Evolutionary conservation across 2,888 invertebrate genomes (phyloP).

Genomic region (Anarsia innoxiella): DNA sequence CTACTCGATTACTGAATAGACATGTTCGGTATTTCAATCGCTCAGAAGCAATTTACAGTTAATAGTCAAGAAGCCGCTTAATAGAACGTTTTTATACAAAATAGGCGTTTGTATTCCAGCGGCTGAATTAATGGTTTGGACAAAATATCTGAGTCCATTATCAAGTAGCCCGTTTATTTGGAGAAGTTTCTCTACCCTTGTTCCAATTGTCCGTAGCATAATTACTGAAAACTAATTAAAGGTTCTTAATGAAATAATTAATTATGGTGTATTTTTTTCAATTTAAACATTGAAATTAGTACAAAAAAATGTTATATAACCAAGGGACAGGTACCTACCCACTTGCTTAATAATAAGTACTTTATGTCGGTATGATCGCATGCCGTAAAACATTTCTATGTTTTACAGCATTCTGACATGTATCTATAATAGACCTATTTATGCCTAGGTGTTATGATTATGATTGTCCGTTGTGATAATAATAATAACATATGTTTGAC

Average conservation of each 20-base stretch:
- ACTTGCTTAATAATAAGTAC: no score
- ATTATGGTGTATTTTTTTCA: not conserved
- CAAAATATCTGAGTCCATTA: constrained; percentile 26
- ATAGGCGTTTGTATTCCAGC: constrained; percentile 6
- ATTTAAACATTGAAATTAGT: no score
- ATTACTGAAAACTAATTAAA: constrained; percentile 4
- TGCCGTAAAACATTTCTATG: not conserved
- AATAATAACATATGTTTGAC: no score
- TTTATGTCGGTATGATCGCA: no score
- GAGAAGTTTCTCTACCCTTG: constrained; percentile 24
- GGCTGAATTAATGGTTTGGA: constrained; percentile 20
- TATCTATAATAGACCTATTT: no score
- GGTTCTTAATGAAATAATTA: not conserved
- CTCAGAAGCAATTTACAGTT: constrained; percentile 3
- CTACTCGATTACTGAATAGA: constrained; percentile 4
- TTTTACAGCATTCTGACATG: not conserved
- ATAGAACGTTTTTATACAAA: constrained; percentile 11
- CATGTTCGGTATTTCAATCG: not conserved
- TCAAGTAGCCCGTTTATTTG: constrained; percentile 27
- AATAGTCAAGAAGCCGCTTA: constrained; percentile 3
- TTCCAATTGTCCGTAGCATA: constrained; percentile 5
- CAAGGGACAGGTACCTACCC: no score
- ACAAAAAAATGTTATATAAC: no score
- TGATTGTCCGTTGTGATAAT: no score
- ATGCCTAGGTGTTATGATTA: no score